Percentiles rank a stretch among this genome's conserved stretches.
Conservation (phyloP, 1,140 invertebrate genomes). For the Papilio dardanus region DNA sequence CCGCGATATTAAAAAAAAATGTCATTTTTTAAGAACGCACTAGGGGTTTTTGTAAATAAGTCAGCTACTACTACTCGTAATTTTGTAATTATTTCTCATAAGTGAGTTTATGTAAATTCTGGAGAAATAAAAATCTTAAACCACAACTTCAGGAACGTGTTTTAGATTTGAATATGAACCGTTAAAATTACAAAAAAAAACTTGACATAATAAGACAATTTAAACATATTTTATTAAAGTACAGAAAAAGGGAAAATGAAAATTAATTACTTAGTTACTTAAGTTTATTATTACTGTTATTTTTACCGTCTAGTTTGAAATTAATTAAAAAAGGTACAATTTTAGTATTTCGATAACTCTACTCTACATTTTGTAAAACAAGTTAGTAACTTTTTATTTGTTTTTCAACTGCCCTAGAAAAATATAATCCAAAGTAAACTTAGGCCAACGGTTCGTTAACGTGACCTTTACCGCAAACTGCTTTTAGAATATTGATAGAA, state of each 20-base stretch:
- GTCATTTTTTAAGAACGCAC: too few species aligned
- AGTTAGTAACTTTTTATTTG: neutral
- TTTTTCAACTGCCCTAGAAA: constrained; percentile 4
- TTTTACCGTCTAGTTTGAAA: neutral
- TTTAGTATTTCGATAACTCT: neutral
- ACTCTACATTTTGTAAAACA: neutral
- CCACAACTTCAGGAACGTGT: too few species aligned
- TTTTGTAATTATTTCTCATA: too few species aligned
- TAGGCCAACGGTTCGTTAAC: neutral
- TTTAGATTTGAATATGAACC: constrained; percentile 8
- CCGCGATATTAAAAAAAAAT: too few species aligned
- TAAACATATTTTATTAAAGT: fast-evolving
- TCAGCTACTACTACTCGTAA: too few species aligned
- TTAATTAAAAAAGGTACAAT: neutral
- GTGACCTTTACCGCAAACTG: neutral
- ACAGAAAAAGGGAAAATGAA: neutral
- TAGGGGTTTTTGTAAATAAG: too few species aligned
- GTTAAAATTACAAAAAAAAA: neutral
- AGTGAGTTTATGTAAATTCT: too few species aligned
- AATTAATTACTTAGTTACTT: neutral
- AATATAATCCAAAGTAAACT: constrained; percentile 5
- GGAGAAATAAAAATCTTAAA: too few species aligned
- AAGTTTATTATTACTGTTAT: neutral
- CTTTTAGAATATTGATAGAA: neutral
- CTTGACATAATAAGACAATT: neutral